Evolutionary conservation across 2,797 vertebrate genomes (phyloP), one percentile per base, ranked within the genome.

Genomic region (Sandelia bainsii): DNA sequence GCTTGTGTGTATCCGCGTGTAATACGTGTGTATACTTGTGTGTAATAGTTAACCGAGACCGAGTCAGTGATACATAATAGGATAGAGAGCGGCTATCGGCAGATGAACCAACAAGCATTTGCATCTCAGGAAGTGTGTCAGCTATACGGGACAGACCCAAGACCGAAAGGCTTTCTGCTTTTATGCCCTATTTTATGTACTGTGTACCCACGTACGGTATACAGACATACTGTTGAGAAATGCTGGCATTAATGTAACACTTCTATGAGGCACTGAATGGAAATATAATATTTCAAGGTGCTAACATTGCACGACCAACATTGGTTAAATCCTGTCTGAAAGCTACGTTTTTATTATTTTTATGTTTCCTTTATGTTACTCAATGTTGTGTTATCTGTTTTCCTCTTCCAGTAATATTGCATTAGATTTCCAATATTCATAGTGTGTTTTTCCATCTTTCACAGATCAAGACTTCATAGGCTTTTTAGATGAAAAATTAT

Each of bases 51-150:
- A 39, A 72, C 13, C 53, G 46, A 59, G 13, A 58, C 16, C 17
- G 37, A 50, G 48, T 69, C 14, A 32, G 53, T 60, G 27, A 80
- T 3, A 71, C 32, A 58, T 34, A 32, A 71, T 23, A 72, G 51
- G 58, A 68, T 32, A 64, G 57, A 57, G 54, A 69, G n/a, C 80
- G 75, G 76, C 70, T 64, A 82, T 78, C 64, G 17, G 58, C 68
- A 79, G 62, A 75, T 72, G 29, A 88, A 88, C 80, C 62, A n/a
- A 66, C 65, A 40, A 54, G 27, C 54, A 92, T 92, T 96, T 97
- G 93, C 96, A 96, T 96, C 83, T 92, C 87, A 91, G 94, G 94
- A 96, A 95, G 92, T 89, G 88, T 90, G 88, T 90, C 92, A 94
- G 82, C 73, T 74, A 34, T 65, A 66, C n/a, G 91, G 93, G 93